These are phyloP conservation scores for Antheraea pernyi DNA, from an alignment of 1,140 invertebrate species.

Conservation along the genomic window DNA sequence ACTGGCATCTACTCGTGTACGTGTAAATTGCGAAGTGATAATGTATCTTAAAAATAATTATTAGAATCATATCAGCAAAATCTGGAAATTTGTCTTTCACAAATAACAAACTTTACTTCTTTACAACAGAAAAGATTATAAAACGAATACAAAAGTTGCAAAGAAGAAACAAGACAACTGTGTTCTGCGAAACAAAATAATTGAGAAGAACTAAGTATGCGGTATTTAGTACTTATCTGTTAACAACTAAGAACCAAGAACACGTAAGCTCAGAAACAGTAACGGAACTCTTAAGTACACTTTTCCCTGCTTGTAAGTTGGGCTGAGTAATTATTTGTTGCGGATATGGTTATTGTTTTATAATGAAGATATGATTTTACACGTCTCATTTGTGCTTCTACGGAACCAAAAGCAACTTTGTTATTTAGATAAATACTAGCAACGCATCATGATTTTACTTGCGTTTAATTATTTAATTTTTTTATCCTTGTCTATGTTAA, in stretches of 20 bases:
- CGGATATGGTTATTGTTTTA: neutral
- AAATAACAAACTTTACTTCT: no score
- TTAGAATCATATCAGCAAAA: no score
- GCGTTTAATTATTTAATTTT: no score
- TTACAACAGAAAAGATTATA: no score
- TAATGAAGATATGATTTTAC: neutral
- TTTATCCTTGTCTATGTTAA: no score
- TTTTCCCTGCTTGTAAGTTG: slow-evolving; percentile 14
- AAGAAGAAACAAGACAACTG: neutral
- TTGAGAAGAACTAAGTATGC: slow-evolving; percentile 10
- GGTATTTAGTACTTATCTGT: slow-evolving; percentile 15
- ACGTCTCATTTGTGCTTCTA: neutral
- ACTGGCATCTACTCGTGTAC: no score
- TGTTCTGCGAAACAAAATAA: slow-evolving; percentile 10
- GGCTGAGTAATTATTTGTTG: slow-evolving; percentile 15
- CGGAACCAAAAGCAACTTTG: neutral
- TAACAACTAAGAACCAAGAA: slow-evolving; percentile 17
- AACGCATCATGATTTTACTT: no score
- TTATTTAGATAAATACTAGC: neutral
- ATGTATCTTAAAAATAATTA: no score
- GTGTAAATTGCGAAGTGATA: no score
- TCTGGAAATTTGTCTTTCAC: no score
- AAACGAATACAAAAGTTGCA: neutral
- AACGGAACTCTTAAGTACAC: slow-evolving; percentile 15
- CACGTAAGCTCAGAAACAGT: slow-evolving; percentile 8